Evolutionary conservation across 2,797 vertebrate genomes (phyloP).

Genomic region (Falco novaeseelandiae): DNA sequence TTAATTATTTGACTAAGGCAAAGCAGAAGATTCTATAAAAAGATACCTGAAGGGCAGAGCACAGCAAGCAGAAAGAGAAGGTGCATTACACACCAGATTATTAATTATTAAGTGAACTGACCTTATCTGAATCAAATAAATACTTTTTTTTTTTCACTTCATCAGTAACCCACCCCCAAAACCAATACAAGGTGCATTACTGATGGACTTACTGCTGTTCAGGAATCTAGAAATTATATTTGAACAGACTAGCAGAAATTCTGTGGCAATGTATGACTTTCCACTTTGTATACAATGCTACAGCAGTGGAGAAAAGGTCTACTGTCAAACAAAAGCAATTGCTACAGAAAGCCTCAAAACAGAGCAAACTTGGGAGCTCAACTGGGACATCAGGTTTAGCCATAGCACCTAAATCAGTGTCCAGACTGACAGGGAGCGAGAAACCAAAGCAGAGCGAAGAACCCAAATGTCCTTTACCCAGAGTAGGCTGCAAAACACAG

Average conservation of each 20-base stretch:
- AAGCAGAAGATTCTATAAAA: background rate
- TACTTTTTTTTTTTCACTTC: background rate
- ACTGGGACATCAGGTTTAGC: background rate
- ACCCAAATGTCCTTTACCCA: background rate
- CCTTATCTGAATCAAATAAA: background rate
- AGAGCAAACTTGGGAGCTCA: background rate
- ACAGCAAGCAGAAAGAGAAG: background rate
- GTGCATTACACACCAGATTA: background rate
- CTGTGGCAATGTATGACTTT: background rate
- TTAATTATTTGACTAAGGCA: background rate
- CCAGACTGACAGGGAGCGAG: background rate
- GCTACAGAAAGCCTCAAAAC: background rate
- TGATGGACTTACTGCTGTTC: background rate
- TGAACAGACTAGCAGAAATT: background rate
- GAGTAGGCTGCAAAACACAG: background rate
- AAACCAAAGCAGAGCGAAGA: background rate
- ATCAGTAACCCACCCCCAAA: background rate
- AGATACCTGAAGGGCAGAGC: background rate
- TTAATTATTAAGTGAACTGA: background rate
- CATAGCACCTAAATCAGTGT: background rate
- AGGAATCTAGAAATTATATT: background rate
- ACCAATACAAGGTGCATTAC: rapidly evolving
- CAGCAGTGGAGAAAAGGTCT: background rate
- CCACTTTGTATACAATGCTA: background rate
- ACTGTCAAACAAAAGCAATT: background rate